Evolutionary conservation across 2,888 invertebrate genomes (phyloP).

Genomic region (Lithophane semibrunnea): DNA sequence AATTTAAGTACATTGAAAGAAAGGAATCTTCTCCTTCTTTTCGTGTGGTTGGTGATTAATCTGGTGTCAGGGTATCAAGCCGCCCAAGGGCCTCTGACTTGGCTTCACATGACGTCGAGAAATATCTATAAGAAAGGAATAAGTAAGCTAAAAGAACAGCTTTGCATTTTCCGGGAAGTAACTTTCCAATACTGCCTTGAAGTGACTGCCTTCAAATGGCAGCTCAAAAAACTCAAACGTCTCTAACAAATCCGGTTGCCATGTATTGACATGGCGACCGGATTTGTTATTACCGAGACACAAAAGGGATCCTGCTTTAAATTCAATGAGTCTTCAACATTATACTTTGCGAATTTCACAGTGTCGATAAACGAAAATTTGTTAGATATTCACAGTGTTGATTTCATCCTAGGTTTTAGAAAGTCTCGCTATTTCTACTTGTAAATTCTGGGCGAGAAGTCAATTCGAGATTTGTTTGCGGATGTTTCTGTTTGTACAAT

Average conservation of each 20-base stretch:
- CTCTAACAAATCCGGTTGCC: not conserved
- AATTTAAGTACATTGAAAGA: no score
- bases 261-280: not conserved
- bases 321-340: constrained; percentile 49
- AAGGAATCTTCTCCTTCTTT: no score
- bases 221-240: not conserved
- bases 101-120: no score
- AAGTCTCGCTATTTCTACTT: constrained; percentile 8
- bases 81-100: no score
- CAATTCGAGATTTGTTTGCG: constrained; percentile 9
- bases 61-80: no score
- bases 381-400: constrained; percentile 14
- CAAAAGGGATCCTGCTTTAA: constrained; percentile 35
- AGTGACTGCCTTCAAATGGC: not conserved
- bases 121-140: no score
- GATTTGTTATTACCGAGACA: not conserved
- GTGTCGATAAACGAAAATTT: constrained; percentile 23
- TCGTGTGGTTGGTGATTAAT: no score
- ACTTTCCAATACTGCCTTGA: not conserved
- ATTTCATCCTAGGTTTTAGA: not conserved
- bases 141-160: no score
- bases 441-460: constrained; percentile 6
- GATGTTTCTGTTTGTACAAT: not conserved
- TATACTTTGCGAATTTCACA: constrained; percentile 32
- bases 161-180: not conserved